Conservation (phyloP, 2,888 invertebrate genomes). For the Calameuta pallipes region DNA sequence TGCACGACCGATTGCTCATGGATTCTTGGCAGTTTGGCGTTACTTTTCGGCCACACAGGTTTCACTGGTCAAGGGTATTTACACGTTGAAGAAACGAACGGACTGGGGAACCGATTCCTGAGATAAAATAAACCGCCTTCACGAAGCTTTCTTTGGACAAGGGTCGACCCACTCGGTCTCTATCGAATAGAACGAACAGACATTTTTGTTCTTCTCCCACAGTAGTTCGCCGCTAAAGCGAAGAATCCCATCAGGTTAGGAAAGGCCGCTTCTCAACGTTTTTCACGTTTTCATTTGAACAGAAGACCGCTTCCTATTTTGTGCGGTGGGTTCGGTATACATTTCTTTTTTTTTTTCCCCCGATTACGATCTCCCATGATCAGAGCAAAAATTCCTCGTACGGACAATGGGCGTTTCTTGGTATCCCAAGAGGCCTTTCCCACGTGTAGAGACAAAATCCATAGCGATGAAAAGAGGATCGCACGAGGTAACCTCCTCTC, state of each 20-base stretch:
- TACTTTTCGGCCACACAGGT: not conserved
- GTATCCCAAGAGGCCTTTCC: not conserved
- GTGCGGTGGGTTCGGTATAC: not conserved
- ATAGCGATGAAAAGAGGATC: not conserved
- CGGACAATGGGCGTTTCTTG: not conserved
- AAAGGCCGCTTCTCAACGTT: not conserved
- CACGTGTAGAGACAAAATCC: not conserved
- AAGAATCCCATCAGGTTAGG: not conserved
- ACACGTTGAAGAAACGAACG: not conserved
- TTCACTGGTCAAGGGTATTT: slow-evolving; percentile 4
- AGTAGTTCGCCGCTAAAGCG: not conserved
- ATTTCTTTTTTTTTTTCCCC: not conserved
- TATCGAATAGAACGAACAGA: not conserved
- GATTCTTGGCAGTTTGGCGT: slow-evolving; percentile 4
- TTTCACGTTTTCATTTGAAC: not conserved
- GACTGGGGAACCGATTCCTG: not conserved
- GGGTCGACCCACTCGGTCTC: not conserved
- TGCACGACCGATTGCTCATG: slow-evolving; percentile 23
- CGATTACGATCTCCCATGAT: not conserved
- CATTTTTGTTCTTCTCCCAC: not conserved
- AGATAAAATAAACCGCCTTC: not conserved
- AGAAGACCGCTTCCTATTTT: not conserved
- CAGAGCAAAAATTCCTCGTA: not conserved
- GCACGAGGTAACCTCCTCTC: not conserved
- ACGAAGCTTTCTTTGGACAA: not conserved